Base-by-base conservation (phyloP, 1,140 invertebrate species). In the Penaeus japonicus region DNA sequence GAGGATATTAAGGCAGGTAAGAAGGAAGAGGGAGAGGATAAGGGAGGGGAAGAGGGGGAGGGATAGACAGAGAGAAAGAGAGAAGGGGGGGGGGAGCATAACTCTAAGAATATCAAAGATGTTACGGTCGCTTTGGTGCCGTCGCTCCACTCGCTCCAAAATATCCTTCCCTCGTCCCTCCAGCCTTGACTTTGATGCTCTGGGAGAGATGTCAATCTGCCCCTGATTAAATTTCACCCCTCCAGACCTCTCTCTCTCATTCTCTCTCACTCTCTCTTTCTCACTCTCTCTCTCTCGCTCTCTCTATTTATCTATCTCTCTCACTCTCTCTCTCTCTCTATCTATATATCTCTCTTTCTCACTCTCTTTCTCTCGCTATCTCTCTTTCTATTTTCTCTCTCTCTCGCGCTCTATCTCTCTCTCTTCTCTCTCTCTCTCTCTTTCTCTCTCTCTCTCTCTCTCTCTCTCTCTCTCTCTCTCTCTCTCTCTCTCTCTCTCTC, bases 181-280 rank as follows among this genome's bases (percentile, higher is more conserved):
- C 30, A 82, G 55, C 55, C 57, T 7, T 18, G 80, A 59, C 80
- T 82, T 82, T 82, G 80, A 82, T 82, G 80, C 80, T 32, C 62
- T 22, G 54, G 30, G 80, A 39, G 59, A 82, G 54, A 62, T 82
- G 79, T 81, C 79, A 59, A 82, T 62, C 55, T 62, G 54, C 27
- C 32, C 30, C 80, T 82, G 80, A 82, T 82, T 82, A 82, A 82
- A 82, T 82, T 82, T 82, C 22, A 55, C 24, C 20, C 30, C 79
- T 55, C 54, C 32, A 32, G 53, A 24, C 47, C 24, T 32, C 79
- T 57, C 22, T 24, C 24, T 32, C 32, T 24, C 22, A 27, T 24
- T 32, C 65, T 27, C 15, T 73, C 65, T 22, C 24, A 17, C 65
- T 24, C 17, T 32, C 32, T 32, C 20, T 27, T 24, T 73, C 65